Evolutionary conservation across 64 coral and sea anemone species (phyloP).

Genomic region (Pocillopora verrucosa): DNA sequence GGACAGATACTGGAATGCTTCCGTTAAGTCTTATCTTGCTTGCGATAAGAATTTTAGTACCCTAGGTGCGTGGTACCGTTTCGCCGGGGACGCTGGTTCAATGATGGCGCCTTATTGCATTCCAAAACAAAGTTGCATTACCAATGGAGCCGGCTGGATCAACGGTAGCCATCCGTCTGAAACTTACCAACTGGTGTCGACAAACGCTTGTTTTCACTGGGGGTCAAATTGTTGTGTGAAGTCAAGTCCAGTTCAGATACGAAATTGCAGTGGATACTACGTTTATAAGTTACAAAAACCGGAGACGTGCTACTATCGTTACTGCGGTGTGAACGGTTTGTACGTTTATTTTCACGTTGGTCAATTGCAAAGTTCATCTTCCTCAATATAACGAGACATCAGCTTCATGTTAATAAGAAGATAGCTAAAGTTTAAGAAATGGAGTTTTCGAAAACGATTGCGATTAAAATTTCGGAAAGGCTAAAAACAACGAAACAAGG

Average conservation of each 20-base stretch:
- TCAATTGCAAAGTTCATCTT: too few relatives aligned
- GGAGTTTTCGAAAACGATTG: too few relatives aligned
- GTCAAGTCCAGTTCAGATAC: conserved; percentile 3
- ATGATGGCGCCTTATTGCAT: background rate
- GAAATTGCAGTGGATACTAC: conserved; percentile 65
- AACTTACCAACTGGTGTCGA: background rate
- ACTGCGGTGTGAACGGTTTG: conserved; percentile 38
- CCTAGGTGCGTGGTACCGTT: too few relatives aligned
- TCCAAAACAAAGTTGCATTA: conserved; percentile 14
- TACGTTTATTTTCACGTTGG: too few relatives aligned
- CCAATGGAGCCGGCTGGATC: conserved; percentile 44
- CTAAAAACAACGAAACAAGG: too few relatives aligned
- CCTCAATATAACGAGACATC: too few relatives aligned
- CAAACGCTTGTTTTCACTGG: conserved; percentile 19
- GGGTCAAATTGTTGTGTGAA: conserved; percentile 6
- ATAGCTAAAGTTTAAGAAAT: too few relatives aligned
- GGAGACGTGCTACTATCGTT: background rate
- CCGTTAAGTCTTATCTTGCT: too few relatives aligned
- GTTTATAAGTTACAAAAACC: background rate
- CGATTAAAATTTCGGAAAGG: too few relatives aligned
- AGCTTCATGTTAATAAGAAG: too few relatives aligned
- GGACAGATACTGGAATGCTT: too few relatives aligned
- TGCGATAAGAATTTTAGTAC: background rate
- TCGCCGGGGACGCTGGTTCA: too few relatives aligned
- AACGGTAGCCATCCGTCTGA: conserved; percentile 46